These are phyloP conservation scores for Scrobipalpa costella DNA, from an alignment of 2,888 invertebrate species.

Conservation along the genomic window DNA sequence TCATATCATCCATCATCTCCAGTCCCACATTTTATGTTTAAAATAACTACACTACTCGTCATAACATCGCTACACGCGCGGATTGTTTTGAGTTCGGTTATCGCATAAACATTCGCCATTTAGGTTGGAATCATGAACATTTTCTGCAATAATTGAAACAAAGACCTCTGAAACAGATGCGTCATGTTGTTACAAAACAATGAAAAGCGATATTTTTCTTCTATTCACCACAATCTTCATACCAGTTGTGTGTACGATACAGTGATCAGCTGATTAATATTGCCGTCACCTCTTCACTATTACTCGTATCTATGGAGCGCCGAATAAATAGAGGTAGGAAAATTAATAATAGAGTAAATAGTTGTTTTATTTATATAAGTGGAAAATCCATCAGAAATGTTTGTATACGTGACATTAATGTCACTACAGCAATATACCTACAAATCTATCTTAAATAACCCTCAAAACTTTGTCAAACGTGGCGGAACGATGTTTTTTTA, in stretches of 20 bases:
- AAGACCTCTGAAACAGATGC: background rate
- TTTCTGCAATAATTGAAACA: background rate
- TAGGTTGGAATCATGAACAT: background rate
- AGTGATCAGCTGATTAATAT: constrained; percentile 17
- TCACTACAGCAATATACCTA: no score
- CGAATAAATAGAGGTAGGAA: background rate
- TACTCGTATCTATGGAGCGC: background rate
- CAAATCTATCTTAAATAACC: no score
- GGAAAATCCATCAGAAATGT: background rate
- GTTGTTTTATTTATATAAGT: background rate
- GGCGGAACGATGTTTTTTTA: no score
- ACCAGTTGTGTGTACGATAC: constrained; percentile 4
- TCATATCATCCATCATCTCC: background rate
- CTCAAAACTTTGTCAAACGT: no score
- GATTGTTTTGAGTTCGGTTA: background rate
- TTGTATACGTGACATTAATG: background rate
- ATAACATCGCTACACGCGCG: constrained; percentile 1
- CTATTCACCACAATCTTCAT: background rate
- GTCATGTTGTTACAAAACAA: constrained; percentile 13
- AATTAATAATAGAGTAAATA: background rate
- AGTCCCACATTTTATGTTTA: background rate
- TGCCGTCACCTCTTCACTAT: background rate
- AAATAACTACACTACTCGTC: constrained; percentile 1
- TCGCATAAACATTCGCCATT: constrained; percentile 1
- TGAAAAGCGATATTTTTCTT: constrained; percentile 8